phyloP scores from a whole-genome alignment of 2,113 vertebrate species.

The Dicerorhinus sumatrensis region DNA sequence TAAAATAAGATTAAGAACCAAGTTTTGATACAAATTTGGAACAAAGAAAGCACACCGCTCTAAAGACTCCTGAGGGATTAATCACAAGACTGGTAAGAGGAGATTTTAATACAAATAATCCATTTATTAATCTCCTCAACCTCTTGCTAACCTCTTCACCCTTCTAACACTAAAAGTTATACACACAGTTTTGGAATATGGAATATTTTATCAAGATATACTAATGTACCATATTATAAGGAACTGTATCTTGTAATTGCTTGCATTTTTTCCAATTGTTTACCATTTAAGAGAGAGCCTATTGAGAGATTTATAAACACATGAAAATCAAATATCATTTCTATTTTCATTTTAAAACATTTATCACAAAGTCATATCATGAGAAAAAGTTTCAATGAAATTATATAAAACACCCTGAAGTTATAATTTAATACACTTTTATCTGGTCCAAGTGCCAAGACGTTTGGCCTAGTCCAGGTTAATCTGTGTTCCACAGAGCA shows the following conservation, averaged over 20 bases:
- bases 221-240: background rate
- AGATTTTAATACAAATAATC: slow-evolving; percentile 35
- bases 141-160: background rate
- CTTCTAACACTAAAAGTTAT: background rate
- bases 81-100: slow-evolving; percentile 24
- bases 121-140: background rate
- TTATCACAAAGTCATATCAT: slow-evolving; percentile 5
- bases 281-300: background rate
- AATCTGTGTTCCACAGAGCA: background rate
- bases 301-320: background rate
- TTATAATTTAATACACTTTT: background rate
- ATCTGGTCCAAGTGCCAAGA: background rate
- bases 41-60: slow-evolving; percentile 3
- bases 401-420: background rate
- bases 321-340: slow-evolving; percentile 40
- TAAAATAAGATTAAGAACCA: slow-evolving; percentile 46
- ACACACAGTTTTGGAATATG: background rate
- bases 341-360: slow-evolving; percentile 54
- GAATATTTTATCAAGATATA: slow-evolving; percentile 14
- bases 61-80: slow-evolving; percentile 25
- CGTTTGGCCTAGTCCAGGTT: background rate
- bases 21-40: background rate
- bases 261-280: slow-evolving; percentile 40
- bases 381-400: slow-evolving; percentile 14
- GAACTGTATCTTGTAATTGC: background rate